Evolutionary conservation across 1,140 invertebrate species (phyloP), one percentile per base, ranked within the genome.

Genomic region (Sweltsa coloradensis): DNA sequence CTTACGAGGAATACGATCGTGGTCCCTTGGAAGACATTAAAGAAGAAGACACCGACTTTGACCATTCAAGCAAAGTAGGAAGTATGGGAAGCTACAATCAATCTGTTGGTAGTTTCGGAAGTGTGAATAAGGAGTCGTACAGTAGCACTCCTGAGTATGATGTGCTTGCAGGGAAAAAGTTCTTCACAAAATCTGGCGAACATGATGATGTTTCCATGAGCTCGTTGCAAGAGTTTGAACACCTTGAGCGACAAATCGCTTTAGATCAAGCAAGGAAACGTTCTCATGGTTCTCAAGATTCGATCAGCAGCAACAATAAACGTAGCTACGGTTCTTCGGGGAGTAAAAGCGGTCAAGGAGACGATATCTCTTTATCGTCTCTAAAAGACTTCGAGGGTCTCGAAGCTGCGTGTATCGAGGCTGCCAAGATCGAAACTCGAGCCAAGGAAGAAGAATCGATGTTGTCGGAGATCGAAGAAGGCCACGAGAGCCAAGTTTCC

Each of bases 341-440:
- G 25, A 75, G 76, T 53, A 74, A 75, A 56, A 80, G 75, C 55
- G 73, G 71, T 4, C 86, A 87, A 58, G 87, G 85, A 18, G 91
- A 95, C 66, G 86, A 93, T 63, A 72, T 91, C 14, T 94, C 89
- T 1, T 63, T 92, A n/a, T 88, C 85, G 4, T 96, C 91, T 16
- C 66, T 95, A 3, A 90, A 91, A 60, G 93, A 97, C 64, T 96
- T 96, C 65, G 92, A 96, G 74, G 81, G 84, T 1, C 64, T 96
- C 1, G 93, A 97, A 64, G 80, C 76, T 49, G 89, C 90, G 19
- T 89, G 91, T 59, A 74, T 82, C 27, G 83, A 89, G 60, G 83
- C 81, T 1, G 81, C 88, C 51, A 72, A 81, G 45, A 83, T 87
- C 36, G 88, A 92, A 66, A 69, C 85, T 21, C 74, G 80, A 51